Conservation (phyloP, 1,140 invertebrate species). For the Bombus turneri region DNA sequence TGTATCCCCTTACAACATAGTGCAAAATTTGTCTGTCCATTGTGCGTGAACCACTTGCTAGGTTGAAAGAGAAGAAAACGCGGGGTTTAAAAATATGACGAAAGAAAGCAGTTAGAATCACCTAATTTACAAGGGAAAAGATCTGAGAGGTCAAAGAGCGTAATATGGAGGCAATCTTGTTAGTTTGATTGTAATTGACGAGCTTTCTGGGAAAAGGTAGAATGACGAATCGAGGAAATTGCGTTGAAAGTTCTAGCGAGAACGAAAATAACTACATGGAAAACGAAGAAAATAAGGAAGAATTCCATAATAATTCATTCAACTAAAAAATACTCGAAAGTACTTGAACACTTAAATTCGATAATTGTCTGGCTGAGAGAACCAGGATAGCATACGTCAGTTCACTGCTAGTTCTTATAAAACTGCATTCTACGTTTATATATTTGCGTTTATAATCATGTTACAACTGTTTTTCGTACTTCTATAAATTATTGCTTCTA, state of each 20-base stretch:
- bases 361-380: no score
- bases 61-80: not conserved
- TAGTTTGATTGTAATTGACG: not conserved
- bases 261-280: not conserved
- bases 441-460: no score
- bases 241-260: not conserved
- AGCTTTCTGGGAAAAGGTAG: not conserved
- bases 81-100: not conserved
- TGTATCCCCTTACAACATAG: constrained; percentile 8
- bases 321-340: no score
- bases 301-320: no score
- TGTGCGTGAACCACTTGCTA: constrained; percentile 2
- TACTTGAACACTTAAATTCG: no score
- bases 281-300: no score
- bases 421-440: no score
- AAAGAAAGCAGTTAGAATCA: not conserved
- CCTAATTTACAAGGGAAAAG: not conserved
- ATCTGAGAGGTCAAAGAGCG: not conserved
- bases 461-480: no score
- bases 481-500: no score
- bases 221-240: not conserved
- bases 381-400: no score
- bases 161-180: not conserved
- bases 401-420: no score
- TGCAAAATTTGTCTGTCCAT: constrained; percentile 15